Conservation (phyloP, 2,888 invertebrate species). For the Melanostoma scalare region DNA sequence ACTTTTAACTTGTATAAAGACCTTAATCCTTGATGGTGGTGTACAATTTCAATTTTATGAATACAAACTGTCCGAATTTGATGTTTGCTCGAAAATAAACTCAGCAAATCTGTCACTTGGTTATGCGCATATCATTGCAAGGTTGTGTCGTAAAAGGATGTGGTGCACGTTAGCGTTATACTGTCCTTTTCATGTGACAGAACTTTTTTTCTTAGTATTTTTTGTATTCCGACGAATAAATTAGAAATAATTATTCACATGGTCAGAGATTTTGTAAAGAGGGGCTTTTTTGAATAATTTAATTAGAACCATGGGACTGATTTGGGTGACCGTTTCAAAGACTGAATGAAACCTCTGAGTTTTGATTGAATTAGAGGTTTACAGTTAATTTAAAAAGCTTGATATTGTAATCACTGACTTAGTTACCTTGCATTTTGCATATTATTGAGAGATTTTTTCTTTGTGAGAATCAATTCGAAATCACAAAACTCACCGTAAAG, state of each 20-base stretch:
- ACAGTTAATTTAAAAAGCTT: no score
- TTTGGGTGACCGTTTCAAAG: no score
- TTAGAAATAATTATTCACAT: constrained; percentile 67
- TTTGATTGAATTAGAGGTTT: no score
- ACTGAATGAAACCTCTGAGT: no score
- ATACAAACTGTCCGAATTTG: constrained; percentile 65
- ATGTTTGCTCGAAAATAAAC: constrained; percentile 74
- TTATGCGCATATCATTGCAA: constrained; percentile 76
- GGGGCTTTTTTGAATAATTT: constrained; percentile 50
- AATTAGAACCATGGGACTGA: constrained; percentile 2
- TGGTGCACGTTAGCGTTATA: constrained; percentile 74
- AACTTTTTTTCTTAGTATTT: neutral
- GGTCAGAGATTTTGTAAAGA: constrained; percentile 22
- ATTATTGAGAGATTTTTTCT: no score
- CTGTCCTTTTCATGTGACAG: constrained; percentile 60
- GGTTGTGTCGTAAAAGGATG: constrained; percentile 72
- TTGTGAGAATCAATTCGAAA: no score
- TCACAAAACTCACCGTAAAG: no score
- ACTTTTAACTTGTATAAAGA: constrained; percentile 7
- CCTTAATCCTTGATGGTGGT: constrained; percentile 56
- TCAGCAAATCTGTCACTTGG: constrained; percentile 80
- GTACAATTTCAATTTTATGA: constrained; percentile 70
- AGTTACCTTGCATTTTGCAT: no score
- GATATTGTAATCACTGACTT: no score
- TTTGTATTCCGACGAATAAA: constrained; percentile 57